Conservation (phyloP, 23 tunicate species). For the Ascidia mentula region DNA sequence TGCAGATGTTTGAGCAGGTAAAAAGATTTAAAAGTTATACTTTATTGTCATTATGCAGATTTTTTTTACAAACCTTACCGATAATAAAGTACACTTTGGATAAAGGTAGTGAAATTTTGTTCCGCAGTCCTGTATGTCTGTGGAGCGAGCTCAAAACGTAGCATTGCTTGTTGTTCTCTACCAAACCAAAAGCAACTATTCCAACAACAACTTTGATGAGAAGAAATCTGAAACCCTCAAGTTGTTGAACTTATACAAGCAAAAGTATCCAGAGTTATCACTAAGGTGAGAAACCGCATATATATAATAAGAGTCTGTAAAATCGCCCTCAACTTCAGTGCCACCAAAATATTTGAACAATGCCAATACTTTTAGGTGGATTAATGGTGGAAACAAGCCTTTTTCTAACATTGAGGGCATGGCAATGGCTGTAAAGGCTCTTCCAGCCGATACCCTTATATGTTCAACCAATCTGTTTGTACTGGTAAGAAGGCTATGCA, state of each 20-base stretch:
- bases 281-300: constrained; percentile 46
- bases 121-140: constrained; percentile 79
- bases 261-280: constrained; percentile 81
- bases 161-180: constrained; percentile 68
- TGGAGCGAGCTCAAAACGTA: constrained; percentile 58
- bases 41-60: background rate
- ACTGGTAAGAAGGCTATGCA: constrained; percentile 35
- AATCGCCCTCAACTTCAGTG: too few species aligned
- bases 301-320: background rate
- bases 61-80: background rate
- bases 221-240: constrained; percentile 56
- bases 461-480: constrained; percentile 58
- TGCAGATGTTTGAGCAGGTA: constrained; percentile 99
- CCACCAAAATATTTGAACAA: too few species aligned
- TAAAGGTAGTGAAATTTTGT: too few species aligned
- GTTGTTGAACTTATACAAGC: constrained; percentile 74
- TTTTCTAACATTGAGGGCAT: constrained; percentile 65
- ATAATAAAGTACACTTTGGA: background rate
- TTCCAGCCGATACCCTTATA: constrained; percentile 72
- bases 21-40: background rate
- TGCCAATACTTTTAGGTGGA: constrained; percentile 83
- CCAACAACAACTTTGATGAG: constrained; percentile 17
- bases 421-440: constrained; percentile 62
- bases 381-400: constrained; percentile 43
- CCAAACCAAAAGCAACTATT: background rate